Evolutionary conservation across 2,888 invertebrate genomes (phyloP).

Genomic region (Mythimna pallens): DNA sequence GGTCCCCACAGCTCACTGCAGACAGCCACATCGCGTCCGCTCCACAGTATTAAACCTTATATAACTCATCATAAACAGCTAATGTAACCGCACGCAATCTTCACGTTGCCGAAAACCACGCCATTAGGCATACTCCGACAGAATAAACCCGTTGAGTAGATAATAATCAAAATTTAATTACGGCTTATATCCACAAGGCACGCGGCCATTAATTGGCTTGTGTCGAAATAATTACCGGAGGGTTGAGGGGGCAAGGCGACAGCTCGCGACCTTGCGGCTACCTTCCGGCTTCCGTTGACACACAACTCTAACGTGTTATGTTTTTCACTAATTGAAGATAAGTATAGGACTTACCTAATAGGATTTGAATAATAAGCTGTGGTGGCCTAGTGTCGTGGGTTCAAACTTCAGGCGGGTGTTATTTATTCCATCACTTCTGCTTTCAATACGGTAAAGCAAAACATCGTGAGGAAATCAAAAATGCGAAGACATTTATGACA

Average conservation of each 20-base stretch:
- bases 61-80: constrained; percentile 46
- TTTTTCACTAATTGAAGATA: constrained; percentile 16
- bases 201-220: constrained; percentile 74
- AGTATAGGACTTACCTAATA: neutral
- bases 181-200: constrained; percentile 69
- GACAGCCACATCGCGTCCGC: constrained; percentile 20
- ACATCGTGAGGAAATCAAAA: too few relatives aligned
- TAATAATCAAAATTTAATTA: constrained; percentile 79
- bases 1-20: constrained; percentile 38
- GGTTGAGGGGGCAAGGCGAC: constrained; percentile 42
- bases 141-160: constrained; percentile 65
- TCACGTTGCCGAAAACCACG: constrained; percentile 56
- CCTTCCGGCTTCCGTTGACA: constrained; percentile 70
- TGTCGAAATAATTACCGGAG: constrained; percentile 74
- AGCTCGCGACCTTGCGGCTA: constrained; percentile 51
- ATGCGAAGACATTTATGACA: too few relatives aligned
- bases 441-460: too few relatives aligned
- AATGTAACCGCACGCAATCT: constrained; percentile 49
- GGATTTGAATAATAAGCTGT: neutral
- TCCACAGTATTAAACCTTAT: constrained; percentile 33
- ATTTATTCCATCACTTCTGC: too few relatives aligned
- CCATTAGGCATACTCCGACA: constrained; percentile 49
- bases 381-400: too few relatives aligned
- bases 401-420: too few relatives aligned
- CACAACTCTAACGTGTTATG: constrained; percentile 27